Base-by-base conservation (phyloP, 2,113 vertebrate species). In the Porphyrio hochstetteri region DNA sequence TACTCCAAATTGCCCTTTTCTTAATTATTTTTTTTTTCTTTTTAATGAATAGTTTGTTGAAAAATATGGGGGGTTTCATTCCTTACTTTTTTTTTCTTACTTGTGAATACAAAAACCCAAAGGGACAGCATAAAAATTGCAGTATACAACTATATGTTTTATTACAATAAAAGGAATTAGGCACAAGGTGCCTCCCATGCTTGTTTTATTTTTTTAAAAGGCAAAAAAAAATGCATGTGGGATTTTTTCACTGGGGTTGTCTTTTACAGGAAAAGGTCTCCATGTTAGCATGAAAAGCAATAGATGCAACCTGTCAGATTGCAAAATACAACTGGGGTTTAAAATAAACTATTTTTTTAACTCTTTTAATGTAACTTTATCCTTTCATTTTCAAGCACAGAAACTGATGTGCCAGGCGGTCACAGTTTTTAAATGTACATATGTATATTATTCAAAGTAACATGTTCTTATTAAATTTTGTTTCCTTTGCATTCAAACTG, bases 391-490 rank as follows among this genome's bases (percentile, higher is more conserved):
- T 46, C 28, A 55, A 85, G n/a, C 38, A 75, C 12, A 83, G 74
- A 93, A 92, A 75, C 5, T 4, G 7, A 71, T 81, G 46, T 69
- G 33, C 56, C 69, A 80, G 42, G 23, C 29, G 91, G 19, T 70
- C 82, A 68, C 19, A 57, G 19, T 82, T 81, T 70, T 17, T 79
- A 52, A 93, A 78, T 78, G 29, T 83, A 86, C 29, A 63, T 82
- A 88, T 82, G 59, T 88, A 65, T 86, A 67, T 67, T 91, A 50
- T 53, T 88, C 60, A 61, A 76, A 94, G 87, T 52, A 67, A 70
- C 33, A 7, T 70, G 38, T 92, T 90, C 28, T 53, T 38, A 82
- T 92, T 95, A 95, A 88, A 92, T 83, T 92, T 46, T 68, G 8
- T 72, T 95, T 92, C 60, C 24, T 92, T 91, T 95, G 19, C 48